phyloP scores from a whole-genome alignment of 2,797 vertebrate species.

The Crocodylus rhombifer region DNA sequence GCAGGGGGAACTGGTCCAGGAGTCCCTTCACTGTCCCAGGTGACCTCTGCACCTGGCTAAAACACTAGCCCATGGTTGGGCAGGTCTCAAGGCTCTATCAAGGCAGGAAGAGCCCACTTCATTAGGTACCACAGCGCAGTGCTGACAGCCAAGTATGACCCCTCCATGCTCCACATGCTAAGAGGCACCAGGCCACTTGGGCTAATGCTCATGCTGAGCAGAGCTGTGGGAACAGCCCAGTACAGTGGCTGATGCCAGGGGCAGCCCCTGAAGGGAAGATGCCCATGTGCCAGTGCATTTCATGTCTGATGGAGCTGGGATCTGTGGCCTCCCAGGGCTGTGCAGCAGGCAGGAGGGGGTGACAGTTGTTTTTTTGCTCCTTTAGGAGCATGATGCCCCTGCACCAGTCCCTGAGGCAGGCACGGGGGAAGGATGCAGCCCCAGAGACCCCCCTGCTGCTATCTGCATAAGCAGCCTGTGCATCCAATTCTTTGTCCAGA shows the following conservation, averaged over 20 bases:
- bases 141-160: not conserved
- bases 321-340: not conserved
- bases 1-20: not conserved
- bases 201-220: not conserved
- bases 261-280: not conserved
- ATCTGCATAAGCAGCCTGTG: slow-evolving; percentile 19
- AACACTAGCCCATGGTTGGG: not conserved
- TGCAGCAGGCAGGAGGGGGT: not conserved
- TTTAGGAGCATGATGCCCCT: not conserved
- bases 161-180: not conserved
- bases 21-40: not conserved
- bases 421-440: not conserved
- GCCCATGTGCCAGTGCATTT: too few relatives aligned
- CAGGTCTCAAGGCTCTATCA: not conserved
- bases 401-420: not conserved
- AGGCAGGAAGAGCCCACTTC: too few relatives aligned
- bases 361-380: not conserved
- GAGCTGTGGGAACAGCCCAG: not conserved
- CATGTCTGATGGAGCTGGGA: not conserved
- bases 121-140: not conserved
- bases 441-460: not conserved
- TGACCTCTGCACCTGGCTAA: not conserved
- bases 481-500: not conserved
- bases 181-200: not conserved
- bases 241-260: not conserved